Evolutionary conservation across 2,797 vertebrate genomes (phyloP), one percentile per base, ranked within the genome.

Genomic region (Poeciliopsis paucimaculata): DNA sequence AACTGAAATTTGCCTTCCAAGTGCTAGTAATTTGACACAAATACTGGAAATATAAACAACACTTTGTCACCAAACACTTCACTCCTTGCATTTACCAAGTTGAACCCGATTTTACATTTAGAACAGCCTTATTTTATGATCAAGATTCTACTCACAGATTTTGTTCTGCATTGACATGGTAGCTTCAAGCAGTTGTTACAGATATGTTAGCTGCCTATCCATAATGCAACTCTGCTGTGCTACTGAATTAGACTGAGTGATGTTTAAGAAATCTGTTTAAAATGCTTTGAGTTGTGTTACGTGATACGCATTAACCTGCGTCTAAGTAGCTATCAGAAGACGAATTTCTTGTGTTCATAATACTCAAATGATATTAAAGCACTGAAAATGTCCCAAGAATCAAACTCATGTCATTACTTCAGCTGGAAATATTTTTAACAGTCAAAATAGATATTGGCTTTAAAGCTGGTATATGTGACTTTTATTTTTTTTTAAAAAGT

Each of bases 1-100:
- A 86, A 77, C 70, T 77, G 83, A 83, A 88, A 72, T 83, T 23
- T 60, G 60, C 46, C 31, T 64, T 73, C 62, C 49, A 36, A 77
- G 39, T 77, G 39, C 47, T 49, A 66, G 31, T 9, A 13, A 28
- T 28, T 23, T 18, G 31, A 15, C 16, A 73, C 71, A 9, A 47
- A 66, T 46, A 20, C 20, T 34, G 20, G 66, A 73, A 66, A 75
- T 80, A 75, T 60, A 53, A 57, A 20, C 28, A 70, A 77, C 36
- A 55, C 10, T 76, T 80, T 73, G 41, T 64, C 2, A 64, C 62
- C 62, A 64, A 36, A 11, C 84, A 66, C 31, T 76, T 84, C 74
- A 45, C 74, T 77, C 82, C 75, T 78, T 73, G 79, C 51, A 23
- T 23, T 36, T 41, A 39, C 9, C 36, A 68, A 36, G 66, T 8